These are phyloP conservation scores for Osmerus eperlanus DNA, from an alignment of 2,113 vertebrate species.

Conservation along the genomic window DNA sequence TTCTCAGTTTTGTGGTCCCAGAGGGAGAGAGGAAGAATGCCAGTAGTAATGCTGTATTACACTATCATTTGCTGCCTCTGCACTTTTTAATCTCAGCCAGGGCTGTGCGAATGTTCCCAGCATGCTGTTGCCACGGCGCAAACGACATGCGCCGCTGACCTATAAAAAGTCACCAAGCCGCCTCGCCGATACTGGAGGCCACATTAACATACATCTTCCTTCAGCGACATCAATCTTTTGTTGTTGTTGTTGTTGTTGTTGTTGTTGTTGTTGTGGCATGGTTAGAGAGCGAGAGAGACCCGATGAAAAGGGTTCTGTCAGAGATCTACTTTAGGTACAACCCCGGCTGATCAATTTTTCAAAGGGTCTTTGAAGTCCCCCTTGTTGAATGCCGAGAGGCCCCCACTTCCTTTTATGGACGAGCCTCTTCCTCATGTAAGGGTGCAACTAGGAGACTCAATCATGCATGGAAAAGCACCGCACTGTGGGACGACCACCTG, in stretches of 20 bases:
- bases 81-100: slow-evolving; percentile 5
- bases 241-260: slow-evolving; percentile 5
- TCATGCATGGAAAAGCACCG: slow-evolving; percentile 50
- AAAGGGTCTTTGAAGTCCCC: slow-evolving; percentile 56
- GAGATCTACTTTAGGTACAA: slow-evolving; percentile 41
- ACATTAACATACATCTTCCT: not conserved
- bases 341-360: slow-evolving; percentile 59
- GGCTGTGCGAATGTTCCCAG: not conserved
- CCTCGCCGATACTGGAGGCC: not conserved
- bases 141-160: slow-evolving; percentile 4
- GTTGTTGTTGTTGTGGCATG: slow-evolving; percentile 11
- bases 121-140: not conserved
- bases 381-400: slow-evolving; percentile 37
- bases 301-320: slow-evolving; percentile 30
- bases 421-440: slow-evolving; percentile 25
- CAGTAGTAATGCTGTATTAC: slow-evolving; percentile 13
- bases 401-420: slow-evolving; percentile 36
- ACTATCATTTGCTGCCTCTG: slow-evolving; percentile 11
- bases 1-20: slow-evolving; percentile 23
- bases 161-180: slow-evolving; percentile 10
- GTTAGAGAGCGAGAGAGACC: not conserved
- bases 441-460: slow-evolving; percentile 41
- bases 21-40: slow-evolving; percentile 15
- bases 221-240: slow-evolving; percentile 8
- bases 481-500: slow-evolving; percentile 26